Evolutionary conservation across 2,888 invertebrate species (phyloP), one percentile per base, ranked within the genome.

Genomic region (Scaptomyza parva): DNA sequence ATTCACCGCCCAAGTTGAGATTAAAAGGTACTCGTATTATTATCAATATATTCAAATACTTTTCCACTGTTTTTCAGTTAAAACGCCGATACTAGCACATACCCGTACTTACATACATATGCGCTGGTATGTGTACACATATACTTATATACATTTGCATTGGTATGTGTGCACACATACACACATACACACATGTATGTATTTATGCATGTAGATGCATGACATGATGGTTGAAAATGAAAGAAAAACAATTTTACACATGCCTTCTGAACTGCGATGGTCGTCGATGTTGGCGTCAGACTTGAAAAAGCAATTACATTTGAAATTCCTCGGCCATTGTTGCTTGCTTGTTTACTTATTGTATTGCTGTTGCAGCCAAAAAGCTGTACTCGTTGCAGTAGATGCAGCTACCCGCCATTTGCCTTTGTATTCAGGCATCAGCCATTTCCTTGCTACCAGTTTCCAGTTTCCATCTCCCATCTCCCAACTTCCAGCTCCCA

Each of bases 1-100:
- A 94, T 92, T 93, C 94, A 91, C 96, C 96, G 89, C 93, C 94
- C 84, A 93, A 95, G 90, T 93, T 94, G 90, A 93, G 94, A 91
- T 93, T 95, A 77, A 94, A 94, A 95, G 96, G 96, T 96, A 94
- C 78, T 80, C 76, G 69, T 74, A 78, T 78, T 44, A 62, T 63
- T 64, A 64, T 59, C 50, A 50, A 64, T 63, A 60, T 73, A 74
- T 53, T 39, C 52, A 75, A 45, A 61, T 72, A 73, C 57, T 43
- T 58, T 54, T 14, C 55, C 62, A 45, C 28, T 51, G 44, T 47
- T 54, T 59, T 78, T 60, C 72, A 71, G 67, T 71, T 61, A 11
- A 57, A 52, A 9, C 47, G 45, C 20, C 30, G 55, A 33, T 26
- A 12, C 12, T 8, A 28, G 28, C 20, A 30, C 39, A 45, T 37